These are phyloP conservation scores for Platygyra sinensis DNA, from an alignment of 64 coral and sea anemone genomes.

Conservation along the genomic window DNA sequence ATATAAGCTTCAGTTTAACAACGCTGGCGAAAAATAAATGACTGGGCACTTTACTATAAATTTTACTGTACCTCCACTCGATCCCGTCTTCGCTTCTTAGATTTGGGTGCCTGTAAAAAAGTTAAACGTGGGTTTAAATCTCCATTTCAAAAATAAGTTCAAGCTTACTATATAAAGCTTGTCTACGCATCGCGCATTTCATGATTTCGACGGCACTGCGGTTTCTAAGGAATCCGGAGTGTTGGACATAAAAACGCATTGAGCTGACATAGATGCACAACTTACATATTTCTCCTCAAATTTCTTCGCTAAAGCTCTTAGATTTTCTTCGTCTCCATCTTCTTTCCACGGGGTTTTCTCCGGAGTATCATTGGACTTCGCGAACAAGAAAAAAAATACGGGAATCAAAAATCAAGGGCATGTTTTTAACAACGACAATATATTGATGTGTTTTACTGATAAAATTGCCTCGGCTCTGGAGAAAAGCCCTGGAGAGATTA, in stretches of 20 bases:
- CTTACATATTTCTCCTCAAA: slow-evolving; percentile 99
- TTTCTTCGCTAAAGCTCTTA: slow-evolving; percentile 91
- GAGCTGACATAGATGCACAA: slow-evolving; percentile 30
- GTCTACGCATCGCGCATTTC: slow-evolving; percentile 1
- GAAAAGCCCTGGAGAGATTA: neutral
- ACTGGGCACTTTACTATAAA: neutral
- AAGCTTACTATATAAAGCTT: neutral
- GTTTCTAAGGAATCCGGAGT: slow-evolving; percentile 22
- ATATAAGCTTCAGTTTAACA: neutral
- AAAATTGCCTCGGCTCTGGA: neutral
- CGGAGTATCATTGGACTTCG: slow-evolving; percentile 37
- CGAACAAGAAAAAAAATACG: neutral
- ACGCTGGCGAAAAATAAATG: neutral
- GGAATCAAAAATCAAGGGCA: slow-evolving; percentile 17
- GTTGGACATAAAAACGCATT: neutral
- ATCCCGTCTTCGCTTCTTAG: slow-evolving; percentile 83
- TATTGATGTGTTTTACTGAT: neutral
- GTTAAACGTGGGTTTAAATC: neutral
- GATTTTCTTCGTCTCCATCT: slow-evolving; percentile 76
- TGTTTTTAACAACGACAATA: neutral
- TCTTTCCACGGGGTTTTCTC: slow-evolving; percentile 57
- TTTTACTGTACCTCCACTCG: slow-evolving; percentile 69
- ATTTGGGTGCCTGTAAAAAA: slow-evolving; percentile 77
- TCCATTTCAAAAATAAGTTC: neutral
- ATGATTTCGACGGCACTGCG: neutral